These are phyloP conservation scores for Trichechus manatus DNA, from an alignment of 2,113 vertebrate genomes.

Conservation along the genomic window DNA sequence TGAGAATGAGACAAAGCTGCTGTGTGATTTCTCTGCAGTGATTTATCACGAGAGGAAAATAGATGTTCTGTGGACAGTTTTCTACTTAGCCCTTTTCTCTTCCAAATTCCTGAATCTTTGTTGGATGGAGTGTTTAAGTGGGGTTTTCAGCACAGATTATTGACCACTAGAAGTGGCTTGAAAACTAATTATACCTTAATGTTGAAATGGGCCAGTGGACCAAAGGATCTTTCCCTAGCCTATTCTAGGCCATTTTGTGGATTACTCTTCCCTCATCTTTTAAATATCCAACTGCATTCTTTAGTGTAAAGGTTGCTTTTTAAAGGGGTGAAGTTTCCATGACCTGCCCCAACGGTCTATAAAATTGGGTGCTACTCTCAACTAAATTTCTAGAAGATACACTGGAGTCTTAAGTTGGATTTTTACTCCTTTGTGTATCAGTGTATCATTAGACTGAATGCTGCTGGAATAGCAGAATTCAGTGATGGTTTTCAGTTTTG, in stretches of 20 bases:
- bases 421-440: neutral
- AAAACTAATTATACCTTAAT: slow-evolving; percentile 60
- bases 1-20: slow-evolving; percentile 9
- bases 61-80: neutral
- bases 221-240: neutral
- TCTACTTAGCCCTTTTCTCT: slow-evolving; percentile 58
- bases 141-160: slow-evolving; percentile 19
- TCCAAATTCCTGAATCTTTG: slow-evolving; percentile 6
- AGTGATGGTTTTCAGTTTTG: neutral
- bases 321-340: neutral
- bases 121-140: neutral
- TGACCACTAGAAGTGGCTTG: slow-evolving; percentile 32
- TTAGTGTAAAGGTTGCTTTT: slow-evolving; percentile 46
- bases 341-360: neutral
- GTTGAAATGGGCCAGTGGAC: neutral
- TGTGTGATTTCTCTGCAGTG: slow-evolving; percentile 7
- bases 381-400: neutral
- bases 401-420: neutral
- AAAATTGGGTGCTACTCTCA: slow-evolving; percentile 27
- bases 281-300: slow-evolving; percentile 38
- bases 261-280: neutral
- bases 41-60: slow-evolving; percentile 41
- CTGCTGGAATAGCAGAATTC: neutral
- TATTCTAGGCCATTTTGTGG: slow-evolving; percentile 15
- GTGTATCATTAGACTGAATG: neutral